Percentiles rank a stretch among this genome's conserved stretches.
Conservation (phyloP, 35 echinoderm and acorn worm genomes). For the Strongylocentrotus purpuratus region DNA sequence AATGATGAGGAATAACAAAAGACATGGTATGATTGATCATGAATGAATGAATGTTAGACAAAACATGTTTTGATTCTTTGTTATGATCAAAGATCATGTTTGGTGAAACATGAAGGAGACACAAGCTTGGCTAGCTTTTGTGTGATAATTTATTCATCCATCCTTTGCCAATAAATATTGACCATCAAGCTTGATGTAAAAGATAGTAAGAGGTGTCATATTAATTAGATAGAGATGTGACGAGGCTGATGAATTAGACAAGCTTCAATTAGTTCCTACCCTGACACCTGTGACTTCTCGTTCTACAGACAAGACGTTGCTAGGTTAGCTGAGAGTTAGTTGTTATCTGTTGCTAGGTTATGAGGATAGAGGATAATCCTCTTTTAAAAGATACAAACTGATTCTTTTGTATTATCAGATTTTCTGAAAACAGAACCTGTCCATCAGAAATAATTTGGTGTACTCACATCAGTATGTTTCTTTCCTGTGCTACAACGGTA, state of each 20-base stretch:
- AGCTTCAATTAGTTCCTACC: constrained; percentile 3
- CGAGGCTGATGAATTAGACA: background rate
- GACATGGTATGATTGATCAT: background rate
- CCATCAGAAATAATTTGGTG: background rate
- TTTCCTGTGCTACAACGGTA: background rate
- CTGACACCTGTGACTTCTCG: constrained; percentile 7
- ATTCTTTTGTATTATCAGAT: background rate
- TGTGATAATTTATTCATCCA: background rate
- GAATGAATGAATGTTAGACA: background rate
- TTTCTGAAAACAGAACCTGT: background rate
- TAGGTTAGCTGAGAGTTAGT: constrained; percentile 2
- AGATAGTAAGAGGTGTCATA: background rate
- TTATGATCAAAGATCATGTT: background rate
- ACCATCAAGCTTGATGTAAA: background rate
- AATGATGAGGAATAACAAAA: background rate
- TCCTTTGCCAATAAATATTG: background rate
- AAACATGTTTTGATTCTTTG: background rate
- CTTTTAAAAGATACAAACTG: background rate
- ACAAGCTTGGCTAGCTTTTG: background rate
- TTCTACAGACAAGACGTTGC: background rate
- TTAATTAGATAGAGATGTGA: background rate
- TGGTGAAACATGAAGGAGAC: background rate
- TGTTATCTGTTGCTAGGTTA: background rate
- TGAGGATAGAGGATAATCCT: background rate
- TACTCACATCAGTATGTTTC: background rate